Evolutionary conservation across 2,888 invertebrate genomes (phyloP), one percentile per base, ranked within the genome.

Genomic region (Stenichneumon culpator): DNA sequence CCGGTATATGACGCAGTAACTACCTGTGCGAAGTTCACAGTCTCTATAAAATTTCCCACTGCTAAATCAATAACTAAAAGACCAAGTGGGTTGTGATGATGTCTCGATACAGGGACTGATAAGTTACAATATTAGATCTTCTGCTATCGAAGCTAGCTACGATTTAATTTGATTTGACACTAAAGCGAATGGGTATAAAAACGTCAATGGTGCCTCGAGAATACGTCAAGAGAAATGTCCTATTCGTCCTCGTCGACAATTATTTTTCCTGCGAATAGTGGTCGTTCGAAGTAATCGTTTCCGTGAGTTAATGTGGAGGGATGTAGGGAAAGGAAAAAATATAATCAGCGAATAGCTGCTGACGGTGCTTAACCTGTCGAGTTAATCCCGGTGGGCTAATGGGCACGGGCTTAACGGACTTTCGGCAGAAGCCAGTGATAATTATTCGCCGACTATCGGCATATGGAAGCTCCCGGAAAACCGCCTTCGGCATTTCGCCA

Each of bases 1-100:
- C 60, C 16, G 32, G 68, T 73, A 68, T 70, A 65, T 72, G 36
- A 52, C 5, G 19, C 14, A 52, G 44, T 44, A 4, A 14, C 44
- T 44, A 3, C 44, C 16, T 16, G 3, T 44, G 3, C 44, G 44
- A 44, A 44, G 16, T 44, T 44, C 44, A 16, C 44, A 14, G 3
- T 2, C 16, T 16, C 44, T 44, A 44, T 16, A 16, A 44, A 44
- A 44, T 16, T 44, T 44, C 0, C 16, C 44, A 16, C 44, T 16
- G 44, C 14, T 16, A 16, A 16, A 44, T 44, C 44, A 44, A 44
- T 14, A 44, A 44, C 44, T 16, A 16, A 44, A 44, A 16, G 16
- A 3, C 16, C 44, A 1, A 3, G 16, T 44, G 44, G n/a, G n/a
- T n/a, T 16, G 44, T 3, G 0, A 14, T 4, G 16, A 44, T 44